Evolutionary conservation across 37 sponge, comb jelly and placozoan species (phyloP), one percentile per base, ranked within the genome.

Genomic region (Amphimedon queenslandica): DNA sequence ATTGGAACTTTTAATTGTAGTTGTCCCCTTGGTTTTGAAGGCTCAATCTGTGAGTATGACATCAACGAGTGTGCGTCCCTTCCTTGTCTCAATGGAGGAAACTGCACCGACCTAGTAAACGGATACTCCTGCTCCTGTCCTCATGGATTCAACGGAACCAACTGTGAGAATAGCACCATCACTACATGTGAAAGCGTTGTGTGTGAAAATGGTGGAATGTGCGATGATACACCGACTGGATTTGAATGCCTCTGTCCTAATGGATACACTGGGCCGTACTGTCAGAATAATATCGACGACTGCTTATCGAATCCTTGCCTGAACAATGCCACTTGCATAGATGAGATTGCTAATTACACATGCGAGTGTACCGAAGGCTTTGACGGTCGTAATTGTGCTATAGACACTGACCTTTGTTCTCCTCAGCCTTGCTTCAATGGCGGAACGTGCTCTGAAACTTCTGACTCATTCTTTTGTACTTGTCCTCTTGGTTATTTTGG

Each of bases 401-500:
- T 34, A 27, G 53, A 69, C n/a, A 66, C 79, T 34, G 65, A 81
- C 34, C 30, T 76, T 6, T 69, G 72, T 41, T 20, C 21, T 41
- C 39, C n/a, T 2, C 11, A 40, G 24, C 33, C 70, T 2, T 70
- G 72, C 28, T 53, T 30, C 27, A 58, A 69, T 42, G 36, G 40
- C 23, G 84, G 67, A 1, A 71, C 67, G 1, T 67, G 70, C 31
- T 28, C 21, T 42, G 66, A 74, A 40, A 31, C 37, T n/a, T 42
- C 78, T 2, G 66, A 69, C 16, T 77, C 51, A 47, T 90, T 71
- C 56, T 32, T 29, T 34, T 94, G 95, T 60, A 4, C 27, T 8
- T 94, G 95, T 73, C 53, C 32, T 6, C 37, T 70, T 39, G 82
- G 87, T 10, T 86, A 69, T 61, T 77, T 71, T 64, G 91, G 88